Percentiles rank a stretch among this genome's conserved stretches.
phyloP scores from a whole-genome alignment of 2,797 vertebrate species.

The Denticeps clupeoides region DNA sequence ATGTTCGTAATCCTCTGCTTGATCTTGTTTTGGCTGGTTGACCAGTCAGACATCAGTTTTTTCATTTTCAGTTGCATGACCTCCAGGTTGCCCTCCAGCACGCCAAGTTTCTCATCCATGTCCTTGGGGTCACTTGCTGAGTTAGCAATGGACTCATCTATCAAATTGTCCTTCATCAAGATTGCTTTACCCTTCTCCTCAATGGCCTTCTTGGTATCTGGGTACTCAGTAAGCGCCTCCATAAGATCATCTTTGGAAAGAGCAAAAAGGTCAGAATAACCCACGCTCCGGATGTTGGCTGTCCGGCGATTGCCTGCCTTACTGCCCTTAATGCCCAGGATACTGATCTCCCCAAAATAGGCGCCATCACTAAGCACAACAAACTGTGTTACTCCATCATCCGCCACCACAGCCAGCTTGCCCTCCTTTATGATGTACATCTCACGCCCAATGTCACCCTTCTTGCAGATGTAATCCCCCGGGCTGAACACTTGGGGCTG shows the following conservation, averaged over 20 bases:
- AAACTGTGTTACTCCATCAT: slow-evolving; percentile 90
- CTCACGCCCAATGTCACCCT: slow-evolving; percentile 90
- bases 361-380: slow-evolving; percentile 88
- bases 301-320: slow-evolving; percentile 92
- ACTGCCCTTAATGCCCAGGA: slow-evolving; percentile 92
- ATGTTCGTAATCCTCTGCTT: slow-evolving; percentile 77
- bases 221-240: slow-evolving; percentile 87
- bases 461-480: slow-evolving; percentile 92
- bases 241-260: slow-evolving; percentile 93
- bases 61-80: slow-evolving; percentile 65
- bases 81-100: slow-evolving; percentile 64
- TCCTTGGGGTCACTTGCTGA: slow-evolving; percentile 63
- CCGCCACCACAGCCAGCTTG: slow-evolving; percentile 84
- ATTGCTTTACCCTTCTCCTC: slow-evolving; percentile 90
- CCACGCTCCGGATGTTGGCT: slow-evolving; percentile 89
- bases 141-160: slow-evolving; percentile 68
- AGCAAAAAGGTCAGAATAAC: slow-evolving; percentile 91
- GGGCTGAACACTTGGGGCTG: slow-evolving; percentile 89
- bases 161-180: slow-evolving; percentile 91
- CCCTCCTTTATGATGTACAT: slow-evolving; percentile 98
- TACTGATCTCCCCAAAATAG: slow-evolving; percentile 96
- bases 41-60: slow-evolving; percentile 64
- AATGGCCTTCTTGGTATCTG: slow-evolving; percentile 80
- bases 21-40: slow-evolving; percentile 64
- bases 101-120: slow-evolving; percentile 68